phyloP scores from a whole-genome alignment of 2,113 vertebrate genomes.

The Oriolus oriolus region DNA sequence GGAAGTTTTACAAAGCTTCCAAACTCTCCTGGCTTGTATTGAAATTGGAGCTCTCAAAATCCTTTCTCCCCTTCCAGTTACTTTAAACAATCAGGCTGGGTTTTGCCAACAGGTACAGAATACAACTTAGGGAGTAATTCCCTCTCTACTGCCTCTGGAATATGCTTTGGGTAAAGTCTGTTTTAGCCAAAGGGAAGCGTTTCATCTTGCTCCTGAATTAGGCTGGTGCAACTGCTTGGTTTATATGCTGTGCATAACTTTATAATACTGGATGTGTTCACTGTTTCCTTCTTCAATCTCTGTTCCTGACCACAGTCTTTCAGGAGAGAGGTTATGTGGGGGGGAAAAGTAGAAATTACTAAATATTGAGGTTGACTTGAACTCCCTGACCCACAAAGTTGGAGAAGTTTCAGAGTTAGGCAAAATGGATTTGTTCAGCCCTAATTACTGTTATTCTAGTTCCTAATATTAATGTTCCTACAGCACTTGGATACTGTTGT shows the following conservation, averaged over 20 bases:
- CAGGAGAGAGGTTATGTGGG: neutral
- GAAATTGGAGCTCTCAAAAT: neutral
- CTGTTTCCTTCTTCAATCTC: neutral
- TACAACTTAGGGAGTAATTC: neutral
- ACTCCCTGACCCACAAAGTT: constrained; percentile 24
- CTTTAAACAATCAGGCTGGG: neutral
- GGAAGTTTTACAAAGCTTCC: neutral
- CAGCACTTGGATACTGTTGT: constrained; percentile 65
- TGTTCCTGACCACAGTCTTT: constrained; percentile 14
- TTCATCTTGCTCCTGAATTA: neutral
- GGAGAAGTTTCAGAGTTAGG: constrained; percentile 52
- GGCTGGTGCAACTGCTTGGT: constrained; percentile 32
- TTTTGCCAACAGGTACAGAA: neutral
- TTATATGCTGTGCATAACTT: constrained; percentile 23
- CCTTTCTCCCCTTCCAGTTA: neutral
- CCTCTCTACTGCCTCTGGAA: neutral
- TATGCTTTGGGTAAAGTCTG: neutral
- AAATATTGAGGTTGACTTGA: constrained; percentile 38
- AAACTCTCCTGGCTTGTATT: neutral
- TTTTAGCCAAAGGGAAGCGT: neutral
- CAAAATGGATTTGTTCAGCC: constrained; percentile 56
- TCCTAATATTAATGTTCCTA: constrained; percentile 58
- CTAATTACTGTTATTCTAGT: constrained; percentile 61
- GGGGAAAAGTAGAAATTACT: neutral
- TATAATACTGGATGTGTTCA: constrained; percentile 18